Evolutionary conservation across 1,140 invertebrate genomes (phyloP).

Genomic region (Drosophila sproati): DNA sequence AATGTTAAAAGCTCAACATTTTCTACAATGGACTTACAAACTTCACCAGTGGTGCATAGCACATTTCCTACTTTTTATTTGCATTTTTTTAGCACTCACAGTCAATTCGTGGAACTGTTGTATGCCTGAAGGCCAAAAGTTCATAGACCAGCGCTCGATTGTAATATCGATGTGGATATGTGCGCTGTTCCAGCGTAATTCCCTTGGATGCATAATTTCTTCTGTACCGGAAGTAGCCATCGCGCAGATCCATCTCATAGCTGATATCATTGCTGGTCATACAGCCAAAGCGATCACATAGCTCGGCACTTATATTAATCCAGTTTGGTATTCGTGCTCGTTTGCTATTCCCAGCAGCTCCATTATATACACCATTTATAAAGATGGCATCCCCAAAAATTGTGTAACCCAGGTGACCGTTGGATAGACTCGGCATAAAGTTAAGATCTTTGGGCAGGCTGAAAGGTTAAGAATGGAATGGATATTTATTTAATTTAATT

Average conservation of each 20-base stretch:
- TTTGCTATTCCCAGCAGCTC: constrained; percentile 85
- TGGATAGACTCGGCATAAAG: constrained; percentile 86
- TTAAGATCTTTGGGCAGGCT: constrained; percentile 85
- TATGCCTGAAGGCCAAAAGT: constrained; percentile 65
- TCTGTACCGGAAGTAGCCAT: constrained; percentile 62
- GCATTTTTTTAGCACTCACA: constrained; percentile 31
- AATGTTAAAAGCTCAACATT: too few species aligned
- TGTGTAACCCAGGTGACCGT: constrained; percentile 86
- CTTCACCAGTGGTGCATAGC: too few species aligned
- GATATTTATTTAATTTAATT: too few species aligned
- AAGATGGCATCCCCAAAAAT: constrained; percentile 87
- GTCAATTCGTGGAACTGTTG: neutral
- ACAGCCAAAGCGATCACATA: constrained; percentile 51
- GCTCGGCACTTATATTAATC: constrained; percentile 84
- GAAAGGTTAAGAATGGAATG: neutral
- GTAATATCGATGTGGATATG: constrained; percentile 86
- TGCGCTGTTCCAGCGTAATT: constrained; percentile 83
- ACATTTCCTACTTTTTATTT: too few species aligned
- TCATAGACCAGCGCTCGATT: constrained; percentile 87
- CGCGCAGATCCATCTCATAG: constrained; percentile 60
- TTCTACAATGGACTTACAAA: too few species aligned
- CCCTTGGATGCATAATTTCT: constrained; percentile 36
- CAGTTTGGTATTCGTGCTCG: constrained; percentile 86
- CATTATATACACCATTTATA: constrained; percentile 87
- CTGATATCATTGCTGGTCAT: constrained; percentile 69